Evolutionary conservation across 2,888 invertebrate genomes (phyloP), one percentile per base, ranked within the genome.

Genomic region (Drosophila borealis): DNA sequence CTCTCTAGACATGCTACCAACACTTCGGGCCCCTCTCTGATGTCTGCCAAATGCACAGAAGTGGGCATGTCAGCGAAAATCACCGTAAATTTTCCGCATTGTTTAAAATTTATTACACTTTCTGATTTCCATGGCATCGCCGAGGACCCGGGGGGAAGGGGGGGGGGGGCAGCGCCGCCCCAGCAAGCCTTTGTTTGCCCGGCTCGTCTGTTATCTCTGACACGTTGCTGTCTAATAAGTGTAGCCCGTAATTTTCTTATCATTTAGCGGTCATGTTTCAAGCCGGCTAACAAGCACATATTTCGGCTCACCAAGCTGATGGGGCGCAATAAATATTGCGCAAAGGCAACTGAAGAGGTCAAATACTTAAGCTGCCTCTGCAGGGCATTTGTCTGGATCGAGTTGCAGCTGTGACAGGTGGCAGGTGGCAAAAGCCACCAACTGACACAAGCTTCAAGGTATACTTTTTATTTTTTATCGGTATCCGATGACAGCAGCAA

Each of bases 51-150:
- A 74, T 75, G 77, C 77, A 82, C 79, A 83, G 83, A 83, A 86
- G 86, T 86, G 83, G 83, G 83, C 82, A 84, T 84, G 83, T 86
- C 83, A 83, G 83, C 86, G 80, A 86, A 86, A 87, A 88, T 86
- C 86, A 84, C 77, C 86, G 87, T 87, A 87, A 86, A 86, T 88
- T 83, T 81, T 86, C 78, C 81, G 81, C 87, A 87, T 86, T 88
- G 88, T 84, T 87, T 74, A 86, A 88, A 88, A 87, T 88, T 86
- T 87, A 88, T 86, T 84, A 80, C 84, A 78, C 85, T 85, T 87
- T 87, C 85, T 78, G 87, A 85, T 87, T 85, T 84, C 68, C 77
- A 76, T 76, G 76, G 76, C 75, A 68, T 33, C 57, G 68, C 51
- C 48, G 66, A 66, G 74, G 51, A 62, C 37, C 2, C 25, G 17